These are phyloP conservation scores for Argentina silus DNA, from an alignment of 2,797 vertebrate species.

Conservation along the genomic window DNA sequence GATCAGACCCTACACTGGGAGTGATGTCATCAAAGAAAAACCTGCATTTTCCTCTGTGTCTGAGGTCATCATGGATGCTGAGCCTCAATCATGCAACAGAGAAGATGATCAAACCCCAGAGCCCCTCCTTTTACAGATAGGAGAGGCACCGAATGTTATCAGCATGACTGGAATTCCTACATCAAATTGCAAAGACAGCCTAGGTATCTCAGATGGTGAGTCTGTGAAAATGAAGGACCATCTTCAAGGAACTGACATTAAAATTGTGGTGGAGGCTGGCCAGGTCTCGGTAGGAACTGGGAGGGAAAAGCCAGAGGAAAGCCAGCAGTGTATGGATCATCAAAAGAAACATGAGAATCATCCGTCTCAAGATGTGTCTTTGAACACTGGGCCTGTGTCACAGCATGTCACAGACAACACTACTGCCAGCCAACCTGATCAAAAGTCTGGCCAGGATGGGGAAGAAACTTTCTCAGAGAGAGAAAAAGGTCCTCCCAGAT, in stretches of 20 bases:
- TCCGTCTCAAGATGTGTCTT: slow-evolving; percentile 22
- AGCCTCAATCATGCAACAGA: slow-evolving; percentile 22
- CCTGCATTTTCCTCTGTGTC: slow-evolving; percentile 41
- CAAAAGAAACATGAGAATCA: slow-evolving; percentile 37
- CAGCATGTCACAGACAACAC: slow-evolving; percentile 26
- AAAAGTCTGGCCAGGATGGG: slow-evolving; percentile 31
- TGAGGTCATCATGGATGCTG: slow-evolving; percentile 30
- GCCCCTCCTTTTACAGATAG: slow-evolving; percentile 11
- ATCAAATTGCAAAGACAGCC: slow-evolving; percentile 20
- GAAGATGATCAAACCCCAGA: slow-evolving; percentile 35
- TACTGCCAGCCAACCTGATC: slow-evolving; percentile 34
- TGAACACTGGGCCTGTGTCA: slow-evolving; percentile 22
- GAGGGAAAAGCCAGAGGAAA: slow-evolving; percentile 33
- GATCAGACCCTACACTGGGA: slow-evolving; percentile 44
- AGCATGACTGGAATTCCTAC: slow-evolving; percentile 1
- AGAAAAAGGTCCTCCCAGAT: slow-evolving; percentile 55
- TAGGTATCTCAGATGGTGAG: slow-evolving; percentile 28
- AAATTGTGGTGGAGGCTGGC: slow-evolving; percentile 24
- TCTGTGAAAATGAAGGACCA: slow-evolving; percentile 33
- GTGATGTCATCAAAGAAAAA: slow-evolving; percentile 45
- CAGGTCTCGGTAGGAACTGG: slow-evolving; percentile 16
- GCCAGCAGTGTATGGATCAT: slow-evolving; percentile 24
- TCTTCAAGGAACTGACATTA: slow-evolving; percentile 11
- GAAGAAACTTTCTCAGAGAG: slow-evolving; percentile 40
- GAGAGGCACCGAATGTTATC: slow-evolving; percentile 29